Evolutionary conservation across 2,888 invertebrate genomes (phyloP).

Genomic region (Dendrolimus pini): DNA sequence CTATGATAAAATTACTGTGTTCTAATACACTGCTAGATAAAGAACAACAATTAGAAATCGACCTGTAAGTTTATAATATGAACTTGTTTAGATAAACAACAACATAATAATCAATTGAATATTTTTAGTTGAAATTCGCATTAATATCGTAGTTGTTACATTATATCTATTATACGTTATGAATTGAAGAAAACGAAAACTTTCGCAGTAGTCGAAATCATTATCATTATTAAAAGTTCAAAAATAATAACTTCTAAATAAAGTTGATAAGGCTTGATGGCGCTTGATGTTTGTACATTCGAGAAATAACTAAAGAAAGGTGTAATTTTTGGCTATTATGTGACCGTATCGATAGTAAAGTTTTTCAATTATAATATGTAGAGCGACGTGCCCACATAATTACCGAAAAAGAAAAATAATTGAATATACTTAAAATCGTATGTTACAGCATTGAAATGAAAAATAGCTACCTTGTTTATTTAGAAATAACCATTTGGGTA

Average conservation of each 20-base stretch:
- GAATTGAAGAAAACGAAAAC: not conserved
- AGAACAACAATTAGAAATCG: no score
- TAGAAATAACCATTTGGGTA: not conserved
- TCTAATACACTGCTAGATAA: no score
- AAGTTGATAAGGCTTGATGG: slow-evolving; percentile 39
- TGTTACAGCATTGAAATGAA: not conserved
- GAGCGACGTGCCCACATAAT: slow-evolving; percentile 33
- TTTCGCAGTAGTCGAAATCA: not conserved
- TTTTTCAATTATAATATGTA: slow-evolving; percentile 67
- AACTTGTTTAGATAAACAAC: no score
- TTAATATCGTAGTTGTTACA: no score
- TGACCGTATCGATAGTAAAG: slow-evolving; percentile 57
- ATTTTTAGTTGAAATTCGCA: no score
- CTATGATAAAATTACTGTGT: no score
- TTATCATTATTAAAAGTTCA: slow-evolving; percentile 62
- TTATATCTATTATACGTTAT: no score
- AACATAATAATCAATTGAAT: no score
- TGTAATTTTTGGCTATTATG: slow-evolving; percentile 60
- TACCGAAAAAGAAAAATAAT: slow-evolving; percentile 43
- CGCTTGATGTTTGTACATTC: slow-evolving; percentile 21
- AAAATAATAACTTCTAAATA: slow-evolving; percentile 59
- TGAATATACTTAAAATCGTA: not conserved
- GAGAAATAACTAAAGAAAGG: slow-evolving; percentile 53
- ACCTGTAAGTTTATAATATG: no score
- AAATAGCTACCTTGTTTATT: not conserved